Base-by-base conservation (phyloP, 1,140 invertebrate species). In the Nephila pilipes region DNA sequence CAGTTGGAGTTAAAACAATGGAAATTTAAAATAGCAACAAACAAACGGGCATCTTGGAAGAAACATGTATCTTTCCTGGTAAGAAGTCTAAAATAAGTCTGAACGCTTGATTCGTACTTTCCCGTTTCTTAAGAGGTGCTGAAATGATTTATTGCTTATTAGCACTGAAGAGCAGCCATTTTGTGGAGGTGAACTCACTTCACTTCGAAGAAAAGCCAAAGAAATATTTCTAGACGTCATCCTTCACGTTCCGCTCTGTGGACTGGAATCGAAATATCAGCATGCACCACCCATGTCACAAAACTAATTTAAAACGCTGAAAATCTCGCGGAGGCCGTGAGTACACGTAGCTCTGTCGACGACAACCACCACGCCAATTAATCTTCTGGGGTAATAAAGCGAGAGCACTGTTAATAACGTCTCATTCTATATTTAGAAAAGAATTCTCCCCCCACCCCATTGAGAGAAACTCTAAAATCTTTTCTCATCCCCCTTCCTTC, bases 241-340 rank as follows among this genome's bases (percentile, higher is more conserved):
- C 38, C 81, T 20, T 83, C 81, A 83, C 10, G 25, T 55, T 46
- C 22, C 38, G 81, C 38, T 54, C 38, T 54, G 18, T 18, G 81
- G 25, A 32, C 81, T n/a, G 81, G 81, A 83, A 83, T 83, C 81
- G 81, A 83, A 83, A 54, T 58, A 29, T 75, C 87, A 60, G 38
- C 60, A 65, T 36, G 22, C 32, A 58, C 87, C 38, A 55, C 58
- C 29, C 69, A 80, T 80, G 88, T 90, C 88, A 80, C 65, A 79
- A 79, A 80, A 90, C 88, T 88, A 90, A 90, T 90, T 90, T 90
- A 79, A 90, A 90, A 90, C 88, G 25, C 88, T 58, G 54, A 69
- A 90, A 80, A 79, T 90, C 75, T 90, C 87, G 32, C n/a, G 25
- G 46, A 46, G 46, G 88, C 46, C 25, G 69, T 16, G 54, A 54